Percentiles rank a stretch among this genome's conserved stretches.
Evolutionary conservation across 2,113 vertebrate species (phyloP).

Genomic region (Rhinopomastus cyanomelas): DNA sequence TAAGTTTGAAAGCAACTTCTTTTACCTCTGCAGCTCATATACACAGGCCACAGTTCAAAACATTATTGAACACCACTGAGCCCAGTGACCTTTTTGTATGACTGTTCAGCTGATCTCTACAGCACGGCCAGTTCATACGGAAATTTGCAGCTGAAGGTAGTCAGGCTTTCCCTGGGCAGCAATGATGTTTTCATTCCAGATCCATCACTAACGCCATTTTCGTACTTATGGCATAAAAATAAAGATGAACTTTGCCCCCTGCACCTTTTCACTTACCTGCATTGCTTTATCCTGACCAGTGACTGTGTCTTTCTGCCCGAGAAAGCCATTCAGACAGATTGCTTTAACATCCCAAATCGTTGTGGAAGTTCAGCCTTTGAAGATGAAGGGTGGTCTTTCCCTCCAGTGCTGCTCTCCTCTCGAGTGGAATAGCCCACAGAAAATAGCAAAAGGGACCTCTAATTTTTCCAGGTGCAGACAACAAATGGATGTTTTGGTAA

Average conservation of each 20-base stretch:
- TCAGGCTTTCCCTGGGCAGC: not conserved
- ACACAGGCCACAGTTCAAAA: not conserved
- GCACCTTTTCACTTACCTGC: not conserved
- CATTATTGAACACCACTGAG: not conserved
- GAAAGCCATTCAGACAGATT: not conserved
- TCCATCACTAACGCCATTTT: not conserved
- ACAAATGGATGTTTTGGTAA: not conserved
- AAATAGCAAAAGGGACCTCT: not conserved
- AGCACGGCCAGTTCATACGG: fast-evolving
- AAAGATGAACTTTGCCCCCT: not conserved
- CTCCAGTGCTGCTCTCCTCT: not conserved
- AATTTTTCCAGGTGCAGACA: not conserved
- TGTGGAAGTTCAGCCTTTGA: not conserved
- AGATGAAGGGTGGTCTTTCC: not conserved
- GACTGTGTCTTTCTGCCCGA: not conserved
- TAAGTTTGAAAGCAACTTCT: not conserved
- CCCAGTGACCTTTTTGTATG: not conserved
- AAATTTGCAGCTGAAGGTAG: constrained; percentile 39
- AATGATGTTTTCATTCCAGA: not conserved
- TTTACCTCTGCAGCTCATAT: not conserved
- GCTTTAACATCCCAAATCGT: not conserved
- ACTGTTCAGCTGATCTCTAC: not conserved
- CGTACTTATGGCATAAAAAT: not conserved
- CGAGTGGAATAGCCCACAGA: fast-evolving
- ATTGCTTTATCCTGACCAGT: not conserved